These are phyloP conservation scores for Pipistrellus kuhlii DNA, from an alignment of 2,797 vertebrate species.

Conservation along the genomic window DNA sequence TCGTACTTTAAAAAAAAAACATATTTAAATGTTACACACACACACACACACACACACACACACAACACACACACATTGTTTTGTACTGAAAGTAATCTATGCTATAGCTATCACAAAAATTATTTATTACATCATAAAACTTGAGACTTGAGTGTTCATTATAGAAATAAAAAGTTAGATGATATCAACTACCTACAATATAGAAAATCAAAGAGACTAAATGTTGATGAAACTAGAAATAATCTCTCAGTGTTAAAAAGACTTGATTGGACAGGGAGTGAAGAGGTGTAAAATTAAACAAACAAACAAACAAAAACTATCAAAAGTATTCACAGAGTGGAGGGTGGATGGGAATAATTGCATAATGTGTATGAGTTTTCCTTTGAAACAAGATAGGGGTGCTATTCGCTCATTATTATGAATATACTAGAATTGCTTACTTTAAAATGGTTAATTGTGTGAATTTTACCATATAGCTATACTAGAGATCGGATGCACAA, in stretches of 20 bases:
- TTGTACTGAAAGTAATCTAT: slow-evolving; percentile 47
- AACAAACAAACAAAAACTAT: not conserved
- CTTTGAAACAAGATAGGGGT: not conserved
- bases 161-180: slow-evolving; percentile 39
- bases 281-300: slow-evolving; percentile 8
- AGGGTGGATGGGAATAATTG: not conserved
- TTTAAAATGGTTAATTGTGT: not conserved
- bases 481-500: too few relatives aligned
- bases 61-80: not conserved
- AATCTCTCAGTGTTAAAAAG: not conserved
- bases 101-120: slow-evolving; percentile 24
- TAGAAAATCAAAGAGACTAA: slow-evolving; percentile 23
- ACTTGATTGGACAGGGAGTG: not conserved
- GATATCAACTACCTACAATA: not conserved
- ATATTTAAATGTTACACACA: slow-evolving; percentile 10
- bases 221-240: not conserved
- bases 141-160: slow-evolving; percentile 2
- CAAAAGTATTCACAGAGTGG: not conserved
- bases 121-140: not conserved
- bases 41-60: not conserved
- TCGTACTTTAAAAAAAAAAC: not conserved
- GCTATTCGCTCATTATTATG: not conserved
- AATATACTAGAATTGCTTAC: not conserved
- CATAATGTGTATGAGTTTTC: not conserved
- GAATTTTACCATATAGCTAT: not conserved